Evolutionary conservation across 2,888 invertebrate genomes (phyloP), one percentile per base, ranked within the genome.

Genomic region (Athrips mouffetella): DNA sequence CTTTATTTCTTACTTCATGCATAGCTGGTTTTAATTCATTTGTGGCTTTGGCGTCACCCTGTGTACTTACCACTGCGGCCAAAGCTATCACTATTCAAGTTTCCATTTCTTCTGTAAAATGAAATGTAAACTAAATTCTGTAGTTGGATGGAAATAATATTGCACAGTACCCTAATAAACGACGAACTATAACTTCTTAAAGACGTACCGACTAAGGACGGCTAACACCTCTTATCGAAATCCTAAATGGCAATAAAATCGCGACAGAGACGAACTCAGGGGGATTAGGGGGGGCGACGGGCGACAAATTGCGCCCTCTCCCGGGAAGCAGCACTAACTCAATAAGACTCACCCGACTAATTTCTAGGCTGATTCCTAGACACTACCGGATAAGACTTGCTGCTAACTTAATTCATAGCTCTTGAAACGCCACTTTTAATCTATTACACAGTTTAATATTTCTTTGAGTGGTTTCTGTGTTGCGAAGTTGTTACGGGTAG

Each of bases 291-390:
- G 13, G 42, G 44, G 31, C 31, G 30, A 31, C 13, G 42, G 44
- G 44, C 44, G 44, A 44, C 44, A 44, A 44, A 44, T 44, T 30
- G 44, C 31, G 21, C 5, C 41, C 15, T 20, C 16, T 25, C 13
- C 25, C 15, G 25, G 13, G 30, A 20, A 13, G 27, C 31, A 25
- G 11, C 20, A 21, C 13, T 51, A 51, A 51, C 50, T 48, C 50
- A 51, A 51, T 51, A 47, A 51, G 47, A 47, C 35, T 47, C 47
- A 40, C 29, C 27, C 10, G 39, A 44, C 47, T 51, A 51, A 51
- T 51, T 48, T 45, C 21, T 45, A 27, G 39, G 31, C 45, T 51
- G 47, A 48, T 51, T 51, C 50, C 47, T 44, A 30, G 47, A 51
- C 47, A 47, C 50, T 45, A 39, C n/a, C 20, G 18, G 40, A 35